A percentile compares a stretch with the other conserved stretches of the same genome.
Evolutionary conservation across 2,797 vertebrate genomes (phyloP).

Genomic region (Alfaro cultratus): DNA sequence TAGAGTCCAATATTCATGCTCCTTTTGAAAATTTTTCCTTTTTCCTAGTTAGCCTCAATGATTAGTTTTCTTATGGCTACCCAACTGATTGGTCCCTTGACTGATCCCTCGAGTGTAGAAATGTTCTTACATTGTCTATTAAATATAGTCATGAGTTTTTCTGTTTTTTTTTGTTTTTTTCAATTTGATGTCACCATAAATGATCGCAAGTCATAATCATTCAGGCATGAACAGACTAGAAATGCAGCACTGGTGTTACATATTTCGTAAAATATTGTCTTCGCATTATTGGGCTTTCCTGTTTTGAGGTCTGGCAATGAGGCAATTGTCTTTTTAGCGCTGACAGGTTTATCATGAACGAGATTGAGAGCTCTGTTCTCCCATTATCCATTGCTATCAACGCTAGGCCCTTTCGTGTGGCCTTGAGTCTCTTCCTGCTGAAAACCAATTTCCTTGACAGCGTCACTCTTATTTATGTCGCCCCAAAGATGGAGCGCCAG

Average conservation of each 20-base stretch:
- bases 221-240: not conserved
- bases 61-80: too few species aligned
- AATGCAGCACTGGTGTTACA: not conserved
- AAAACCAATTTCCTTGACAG: slow-evolving; percentile 68
- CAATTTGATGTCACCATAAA: too few species aligned
- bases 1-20: too few species aligned
- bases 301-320: not conserved
- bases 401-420: slow-evolving; percentile 43
- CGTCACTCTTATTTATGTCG: slow-evolving; percentile 57
- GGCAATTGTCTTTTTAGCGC: not conserved
- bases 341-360: slow-evolving; percentile 55
- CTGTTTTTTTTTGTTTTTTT: too few species aligned
- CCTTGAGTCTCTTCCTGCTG: slow-evolving; percentile 67
- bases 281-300: not conserved
- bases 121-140: too few species aligned
- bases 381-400: slow-evolving; percentile 57
- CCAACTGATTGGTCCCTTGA: too few species aligned
- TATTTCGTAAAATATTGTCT: not conserved
- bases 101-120: too few species aligned
- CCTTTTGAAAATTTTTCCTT: too few species aligned
- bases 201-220: not conserved
- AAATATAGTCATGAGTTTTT: too few species aligned
- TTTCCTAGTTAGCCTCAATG: too few species aligned
- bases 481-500: slow-evolving; percentile 41
- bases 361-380: slow-evolving; percentile 59